Conservation (phyloP, 2,113 vertebrate genomes). For the Hippoglossus stenolepis region DNA sequence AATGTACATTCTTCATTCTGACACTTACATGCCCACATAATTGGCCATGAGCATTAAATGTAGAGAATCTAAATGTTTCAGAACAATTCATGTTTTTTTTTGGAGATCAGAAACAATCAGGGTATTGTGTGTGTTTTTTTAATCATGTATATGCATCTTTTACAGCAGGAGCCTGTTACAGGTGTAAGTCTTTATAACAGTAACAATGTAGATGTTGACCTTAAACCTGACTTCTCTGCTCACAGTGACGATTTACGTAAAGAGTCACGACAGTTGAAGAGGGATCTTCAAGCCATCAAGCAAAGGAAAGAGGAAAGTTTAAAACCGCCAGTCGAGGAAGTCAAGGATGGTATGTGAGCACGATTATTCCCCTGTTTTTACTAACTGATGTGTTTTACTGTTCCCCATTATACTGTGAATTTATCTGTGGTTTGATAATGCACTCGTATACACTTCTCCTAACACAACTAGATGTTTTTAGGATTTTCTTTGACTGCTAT, state of each 20-base stretch:
- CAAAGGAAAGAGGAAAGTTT: conserved; percentile 86
- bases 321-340: conserved; percentile 73
- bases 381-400: conserved; percentile 12
- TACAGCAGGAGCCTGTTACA: background rate
- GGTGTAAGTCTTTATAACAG: background rate
- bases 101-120: background rate
- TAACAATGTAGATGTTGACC: background rate
- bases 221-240: conserved; percentile 55
- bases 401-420: conserved; percentile 21
- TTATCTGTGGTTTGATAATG: conserved; percentile 18
- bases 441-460: background rate
- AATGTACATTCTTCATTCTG: conserved; percentile 55
- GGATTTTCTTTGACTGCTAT: background rate
- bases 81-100: too few species aligned
- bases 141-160: conserved; percentile 1
- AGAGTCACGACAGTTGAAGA: conserved; percentile 93
- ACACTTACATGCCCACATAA: conserved; percentile 39
- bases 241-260: conserved; percentile 93
- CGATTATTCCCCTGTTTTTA: conserved; percentile 10
- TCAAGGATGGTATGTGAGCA: conserved; percentile 82
- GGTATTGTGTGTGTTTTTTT: background rate
- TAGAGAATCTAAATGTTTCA: too few species aligned
- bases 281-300: conserved; percentile 93
- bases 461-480: background rate
- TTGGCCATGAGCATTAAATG: conserved; percentile 16